phyloP scores from a whole-genome alignment of 2,888 invertebrate species.

The Monopis laevigella region DNA sequence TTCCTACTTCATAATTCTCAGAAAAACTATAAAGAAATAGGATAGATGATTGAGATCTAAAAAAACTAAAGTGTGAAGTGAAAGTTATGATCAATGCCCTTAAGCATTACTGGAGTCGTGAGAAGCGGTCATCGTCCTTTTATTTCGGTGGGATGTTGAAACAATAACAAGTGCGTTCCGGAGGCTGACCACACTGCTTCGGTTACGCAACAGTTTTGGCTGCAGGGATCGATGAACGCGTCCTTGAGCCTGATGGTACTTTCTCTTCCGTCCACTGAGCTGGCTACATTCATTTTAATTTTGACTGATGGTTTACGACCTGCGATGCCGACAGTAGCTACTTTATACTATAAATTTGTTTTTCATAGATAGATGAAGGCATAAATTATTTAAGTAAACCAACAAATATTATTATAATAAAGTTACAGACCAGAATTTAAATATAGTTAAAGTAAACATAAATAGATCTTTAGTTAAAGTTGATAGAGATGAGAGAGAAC shows the following conservation, averaged over 20 bases:
- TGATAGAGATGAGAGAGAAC: too few relatives aligned
- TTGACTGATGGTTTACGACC: neutral
- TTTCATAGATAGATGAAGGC: neutral
- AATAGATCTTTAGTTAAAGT: too few relatives aligned
- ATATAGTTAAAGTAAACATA: too few relatives aligned
- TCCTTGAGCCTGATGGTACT: constrained; percentile 7
- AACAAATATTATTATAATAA: too few relatives aligned
- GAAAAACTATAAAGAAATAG: too few relatives aligned
- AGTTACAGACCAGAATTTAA: too few relatives aligned
- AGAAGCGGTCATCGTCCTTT: constrained; percentile 8
- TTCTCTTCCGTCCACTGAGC: constrained; percentile 3
- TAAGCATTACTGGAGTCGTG: neutral
- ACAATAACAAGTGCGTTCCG: constrained; percentile 1
- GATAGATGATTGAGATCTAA: too few relatives aligned
- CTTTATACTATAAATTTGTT: too few relatives aligned
- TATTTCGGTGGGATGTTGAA: constrained; percentile 1
- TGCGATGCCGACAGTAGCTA: constrained; percentile 2
- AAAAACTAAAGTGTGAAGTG: too few relatives aligned
- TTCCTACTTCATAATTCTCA: too few relatives aligned
- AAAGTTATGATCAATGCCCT: constrained; percentile 7
- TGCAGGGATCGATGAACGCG: constrained; percentile 1
- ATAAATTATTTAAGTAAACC: too few relatives aligned
- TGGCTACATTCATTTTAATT: neutral
- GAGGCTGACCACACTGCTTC: neutral
- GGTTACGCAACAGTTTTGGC: constrained; percentile 1